A percentile compares a stretch with the other conserved stretches of the same genome.
Conservation (phyloP, 1,140 invertebrate species). For the Lepidotrigona ventralis region DNA sequence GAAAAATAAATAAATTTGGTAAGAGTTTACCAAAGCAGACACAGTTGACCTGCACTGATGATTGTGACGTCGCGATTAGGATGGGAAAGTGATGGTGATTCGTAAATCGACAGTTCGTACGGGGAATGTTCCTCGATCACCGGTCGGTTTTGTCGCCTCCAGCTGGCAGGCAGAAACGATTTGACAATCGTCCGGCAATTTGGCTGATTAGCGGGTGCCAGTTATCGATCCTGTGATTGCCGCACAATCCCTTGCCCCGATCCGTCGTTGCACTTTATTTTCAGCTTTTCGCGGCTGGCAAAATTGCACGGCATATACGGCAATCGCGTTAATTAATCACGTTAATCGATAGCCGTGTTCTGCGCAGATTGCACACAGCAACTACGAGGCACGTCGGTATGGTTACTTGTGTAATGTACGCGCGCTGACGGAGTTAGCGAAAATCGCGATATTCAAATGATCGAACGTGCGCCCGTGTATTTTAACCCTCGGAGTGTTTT, state of each 20-base stretch:
- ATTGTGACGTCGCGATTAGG: background rate
- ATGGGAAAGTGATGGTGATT: background rate
- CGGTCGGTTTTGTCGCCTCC: conserved; percentile 8
- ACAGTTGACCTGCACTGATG: too few species aligned
- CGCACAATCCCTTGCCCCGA: background rate
- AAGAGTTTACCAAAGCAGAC: too few species aligned
- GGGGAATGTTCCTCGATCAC: background rate
- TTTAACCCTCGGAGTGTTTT: too few species aligned
- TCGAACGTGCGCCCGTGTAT: background rate
- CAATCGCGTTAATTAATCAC: conserved; percentile 42
- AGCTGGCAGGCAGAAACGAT: background rate
- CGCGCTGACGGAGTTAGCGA: background rate
- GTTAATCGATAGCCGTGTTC: conserved; percentile 28
- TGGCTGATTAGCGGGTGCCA: conserved; percentile 23
- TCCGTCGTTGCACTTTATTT: conserved; percentile 26
- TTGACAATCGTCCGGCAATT: conserved; percentile 24
- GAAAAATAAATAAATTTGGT: too few species aligned
- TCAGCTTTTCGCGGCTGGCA: conserved; percentile 22
- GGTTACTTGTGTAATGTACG: background rate
- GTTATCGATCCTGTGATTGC: conserved; percentile 16
- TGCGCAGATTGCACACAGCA: background rate
- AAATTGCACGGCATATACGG: conserved; percentile 13
- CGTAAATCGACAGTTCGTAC: background rate
- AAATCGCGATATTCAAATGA: conserved; percentile 3
- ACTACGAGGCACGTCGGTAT: too few species aligned